Evolutionary conservation across 2,113 vertebrate species (phyloP).

Genomic region (Phylloscopus whistleri): DNA sequence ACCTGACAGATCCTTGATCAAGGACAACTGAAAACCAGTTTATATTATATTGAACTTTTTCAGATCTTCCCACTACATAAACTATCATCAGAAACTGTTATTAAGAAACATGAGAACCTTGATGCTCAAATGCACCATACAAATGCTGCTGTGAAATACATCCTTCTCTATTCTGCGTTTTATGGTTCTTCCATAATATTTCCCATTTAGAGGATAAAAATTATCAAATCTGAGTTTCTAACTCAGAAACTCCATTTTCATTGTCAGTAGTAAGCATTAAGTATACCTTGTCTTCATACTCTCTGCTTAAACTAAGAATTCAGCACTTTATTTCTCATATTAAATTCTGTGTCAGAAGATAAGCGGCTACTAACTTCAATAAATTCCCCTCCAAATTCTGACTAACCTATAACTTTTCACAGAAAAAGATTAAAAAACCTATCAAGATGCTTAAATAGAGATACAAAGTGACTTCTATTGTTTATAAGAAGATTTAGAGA

Average conservation of each 20-base stretch:
- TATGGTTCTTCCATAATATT: background rate
- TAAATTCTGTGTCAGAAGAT: background rate
- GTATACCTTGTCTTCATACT: background rate
- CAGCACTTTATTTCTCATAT: background rate
- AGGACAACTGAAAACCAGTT: background rate
- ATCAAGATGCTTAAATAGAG: slow-evolving; percentile 1
- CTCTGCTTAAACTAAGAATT: background rate
- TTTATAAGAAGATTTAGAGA: background rate
- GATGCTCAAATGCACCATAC: background rate
- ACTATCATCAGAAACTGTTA: background rate
- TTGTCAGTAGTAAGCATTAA: background rate
- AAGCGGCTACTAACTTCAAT: background rate
- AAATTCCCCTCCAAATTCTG: background rate
- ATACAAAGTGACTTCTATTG: background rate
- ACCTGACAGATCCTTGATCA: background rate
- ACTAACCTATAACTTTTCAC: background rate
- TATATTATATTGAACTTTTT: background rate
- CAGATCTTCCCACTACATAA: background rate
- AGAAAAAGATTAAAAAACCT: background rate
- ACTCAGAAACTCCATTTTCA: background rate
- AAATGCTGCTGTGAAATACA: background rate
- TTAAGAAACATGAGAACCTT: background rate
- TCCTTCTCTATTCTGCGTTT: background rate
- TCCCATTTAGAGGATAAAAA: background rate
- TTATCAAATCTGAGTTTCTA: background rate